A percentile compares a stretch with the other conserved stretches of the same genome.
phyloP scores from a whole-genome alignment of 1,140 invertebrate species.

The Calliopsis andreniformis region DNA sequence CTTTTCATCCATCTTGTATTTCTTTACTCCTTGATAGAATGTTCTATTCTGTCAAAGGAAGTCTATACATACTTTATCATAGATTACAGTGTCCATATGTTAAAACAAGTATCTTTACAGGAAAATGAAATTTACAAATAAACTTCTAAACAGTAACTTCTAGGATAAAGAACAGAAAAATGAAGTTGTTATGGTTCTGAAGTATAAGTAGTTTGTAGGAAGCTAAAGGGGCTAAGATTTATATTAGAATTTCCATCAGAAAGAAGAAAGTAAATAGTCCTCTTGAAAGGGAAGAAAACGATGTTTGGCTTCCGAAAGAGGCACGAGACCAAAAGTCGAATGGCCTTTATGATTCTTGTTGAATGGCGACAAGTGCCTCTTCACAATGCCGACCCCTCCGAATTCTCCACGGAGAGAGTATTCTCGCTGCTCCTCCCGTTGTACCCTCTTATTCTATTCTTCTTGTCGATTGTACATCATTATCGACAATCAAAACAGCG shows the following conservation, averaged over 20 bases:
- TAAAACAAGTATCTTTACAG: no score
- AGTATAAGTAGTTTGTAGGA: no score
- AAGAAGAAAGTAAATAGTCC: neutral
- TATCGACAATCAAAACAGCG: neutral
- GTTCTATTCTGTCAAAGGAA: no score
- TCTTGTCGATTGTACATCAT: neutral
- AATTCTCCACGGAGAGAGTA: neutral
- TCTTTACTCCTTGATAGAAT: no score
- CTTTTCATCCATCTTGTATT: no score
- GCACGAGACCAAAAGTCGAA: conserved; percentile 1
- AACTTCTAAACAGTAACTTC: no score
- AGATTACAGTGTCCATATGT: no score
- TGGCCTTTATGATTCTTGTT: conserved; percentile 29
- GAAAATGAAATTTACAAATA: no score
- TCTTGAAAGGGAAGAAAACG: neutral
- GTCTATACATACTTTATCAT: no score
- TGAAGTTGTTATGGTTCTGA: no score
- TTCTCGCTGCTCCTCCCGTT: neutral
- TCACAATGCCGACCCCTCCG: conserved; percentile 11
- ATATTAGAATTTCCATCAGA: conserved; percentile 4
- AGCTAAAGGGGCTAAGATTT: neutral
- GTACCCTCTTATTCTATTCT: neutral
- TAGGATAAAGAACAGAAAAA: no score
- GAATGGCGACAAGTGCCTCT: conserved; percentile 49
- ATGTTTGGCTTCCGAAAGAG: neutral